A percentile compares a stretch with the other conserved stretches of the same genome.
Evolutionary conservation across 2,113 vertebrate genomes (phyloP).

Genomic region (Eulemur rufifrons): DNA sequence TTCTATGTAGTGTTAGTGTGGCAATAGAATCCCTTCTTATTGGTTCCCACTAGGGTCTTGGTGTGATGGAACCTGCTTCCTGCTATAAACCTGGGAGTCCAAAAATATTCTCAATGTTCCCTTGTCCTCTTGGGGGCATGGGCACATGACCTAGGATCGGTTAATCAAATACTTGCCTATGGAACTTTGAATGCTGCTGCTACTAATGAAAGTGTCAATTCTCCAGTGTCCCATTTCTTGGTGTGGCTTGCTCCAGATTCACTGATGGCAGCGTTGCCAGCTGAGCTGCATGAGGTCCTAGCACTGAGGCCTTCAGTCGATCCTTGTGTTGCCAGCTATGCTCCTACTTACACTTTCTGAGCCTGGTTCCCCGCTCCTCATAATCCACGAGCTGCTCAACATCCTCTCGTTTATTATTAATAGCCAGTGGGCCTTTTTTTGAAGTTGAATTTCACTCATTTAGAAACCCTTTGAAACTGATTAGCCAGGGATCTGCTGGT

Average conservation of each 20-base stretch:
- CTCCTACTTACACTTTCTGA: neutral
- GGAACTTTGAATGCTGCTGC: neutral
- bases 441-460: neutral
- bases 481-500: neutral
- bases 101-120: neutral
- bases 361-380: neutral
- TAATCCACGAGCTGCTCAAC: neutral
- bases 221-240: neutral
- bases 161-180: neutral
- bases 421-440: neutral
- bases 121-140: neutral
- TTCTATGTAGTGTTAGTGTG: neutral
- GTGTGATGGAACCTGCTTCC: neutral
- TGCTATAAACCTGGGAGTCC: neutral
- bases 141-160: neutral
- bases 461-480: neutral
- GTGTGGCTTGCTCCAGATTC: neutral
- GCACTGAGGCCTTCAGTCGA: neutral
- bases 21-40: neutral
- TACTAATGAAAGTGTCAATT: neutral
- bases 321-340: neutral
- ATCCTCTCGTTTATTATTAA: neutral
- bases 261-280: neutral
- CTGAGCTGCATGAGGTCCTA: neutral
- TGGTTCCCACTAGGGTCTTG: neutral